Conservation (phyloP, 1,140 invertebrate species). For the Cydia strobilella region DNA sequence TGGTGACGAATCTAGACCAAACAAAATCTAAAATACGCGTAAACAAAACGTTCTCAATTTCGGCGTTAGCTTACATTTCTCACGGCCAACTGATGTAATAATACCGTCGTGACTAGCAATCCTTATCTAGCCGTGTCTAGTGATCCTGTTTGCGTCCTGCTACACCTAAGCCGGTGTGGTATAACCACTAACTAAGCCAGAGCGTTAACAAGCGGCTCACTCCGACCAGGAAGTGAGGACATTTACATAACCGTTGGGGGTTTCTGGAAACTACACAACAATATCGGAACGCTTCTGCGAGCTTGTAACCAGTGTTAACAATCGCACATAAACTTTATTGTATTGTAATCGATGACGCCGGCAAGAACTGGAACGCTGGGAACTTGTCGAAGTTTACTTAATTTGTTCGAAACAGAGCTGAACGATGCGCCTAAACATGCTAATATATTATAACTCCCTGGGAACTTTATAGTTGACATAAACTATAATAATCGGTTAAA, state of each 20-base stretch:
- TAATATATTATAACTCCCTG: neutral
- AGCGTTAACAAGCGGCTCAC: slow-evolving; percentile 62
- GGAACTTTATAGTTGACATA: neutral
- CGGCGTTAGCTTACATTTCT: slow-evolving; percentile 18
- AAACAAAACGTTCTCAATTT: slow-evolving; percentile 19
- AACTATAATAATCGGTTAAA: too few relatives aligned
- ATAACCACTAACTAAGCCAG: neutral
- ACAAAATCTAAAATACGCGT: neutral
- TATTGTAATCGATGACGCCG: slow-evolving; percentile 14
- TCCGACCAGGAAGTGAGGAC: slow-evolving; percentile 66
- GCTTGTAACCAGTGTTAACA: slow-evolving; percentile 49
- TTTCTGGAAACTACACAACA: slow-evolving; percentile 61
- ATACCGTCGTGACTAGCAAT: slow-evolving; percentile 65
- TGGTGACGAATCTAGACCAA: slow-evolving; percentile 1
- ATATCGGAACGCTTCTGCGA: slow-evolving; percentile 61
- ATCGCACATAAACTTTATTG: slow-evolving; percentile 34
- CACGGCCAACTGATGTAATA: slow-evolving; percentile 43
- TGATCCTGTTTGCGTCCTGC: slow-evolving; percentile 48
- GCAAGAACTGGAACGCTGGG: slow-evolving; percentile 5
- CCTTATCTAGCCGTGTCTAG: slow-evolving; percentile 65
- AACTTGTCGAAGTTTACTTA: neutral
- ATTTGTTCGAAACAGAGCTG: neutral
- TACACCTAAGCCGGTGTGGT: slow-evolving; percentile 48
- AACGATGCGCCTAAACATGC: neutral
- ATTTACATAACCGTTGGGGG: slow-evolving; percentile 71